A percentile compares a stretch with the other conserved stretches of the same genome.
phyloP scores from a whole-genome alignment of 2,888 invertebrate genomes.

The Sesia apiformis region DNA sequence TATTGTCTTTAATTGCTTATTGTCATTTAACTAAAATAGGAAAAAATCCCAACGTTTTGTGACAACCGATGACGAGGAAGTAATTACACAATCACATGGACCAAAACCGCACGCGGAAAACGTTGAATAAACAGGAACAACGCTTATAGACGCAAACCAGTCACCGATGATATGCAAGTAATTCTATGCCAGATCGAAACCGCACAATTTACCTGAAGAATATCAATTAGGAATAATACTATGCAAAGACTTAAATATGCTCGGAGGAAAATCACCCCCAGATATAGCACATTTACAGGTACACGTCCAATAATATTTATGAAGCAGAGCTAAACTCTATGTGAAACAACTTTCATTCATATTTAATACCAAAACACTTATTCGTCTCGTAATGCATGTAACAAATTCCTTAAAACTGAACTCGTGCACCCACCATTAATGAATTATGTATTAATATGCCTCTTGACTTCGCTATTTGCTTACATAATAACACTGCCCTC shows the following conservation, averaged over 20 bases:
- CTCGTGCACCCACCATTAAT: slow-evolving; percentile 47
- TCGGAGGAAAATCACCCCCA: slow-evolving; percentile 1
- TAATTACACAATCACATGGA: slow-evolving; percentile 49
- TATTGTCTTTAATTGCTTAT: neutral
- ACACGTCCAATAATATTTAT: no score
- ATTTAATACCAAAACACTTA: neutral
- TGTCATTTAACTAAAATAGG: neutral
- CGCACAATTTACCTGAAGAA: slow-evolving; percentile 17
- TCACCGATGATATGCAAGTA: slow-evolving; percentile 10
- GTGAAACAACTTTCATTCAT: neutral
- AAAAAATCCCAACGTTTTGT: slow-evolving; percentile 27
- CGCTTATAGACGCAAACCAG: slow-evolving; percentile 19
- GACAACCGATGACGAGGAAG: slow-evolving; percentile 41
- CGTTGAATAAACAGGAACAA: slow-evolving; percentile 41
- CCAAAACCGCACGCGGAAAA: slow-evolving; percentile 52
- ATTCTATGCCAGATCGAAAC: slow-evolving; percentile 14
- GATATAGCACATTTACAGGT: neutral
- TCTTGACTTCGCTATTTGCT: slow-evolving; percentile 50
- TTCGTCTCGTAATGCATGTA: neutral
- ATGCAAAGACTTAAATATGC: slow-evolving; percentile 11
- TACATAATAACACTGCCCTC: slow-evolving; percentile 47
- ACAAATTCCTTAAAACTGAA: slow-evolving; percentile 5
- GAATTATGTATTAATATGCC: slow-evolving; percentile 45
- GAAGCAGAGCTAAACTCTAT: neutral
- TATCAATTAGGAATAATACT: slow-evolving; percentile 6